Base-by-base conservation (phyloP, 53 echinoderm and acorn worm species). In the Luidia sarsii region DNA sequence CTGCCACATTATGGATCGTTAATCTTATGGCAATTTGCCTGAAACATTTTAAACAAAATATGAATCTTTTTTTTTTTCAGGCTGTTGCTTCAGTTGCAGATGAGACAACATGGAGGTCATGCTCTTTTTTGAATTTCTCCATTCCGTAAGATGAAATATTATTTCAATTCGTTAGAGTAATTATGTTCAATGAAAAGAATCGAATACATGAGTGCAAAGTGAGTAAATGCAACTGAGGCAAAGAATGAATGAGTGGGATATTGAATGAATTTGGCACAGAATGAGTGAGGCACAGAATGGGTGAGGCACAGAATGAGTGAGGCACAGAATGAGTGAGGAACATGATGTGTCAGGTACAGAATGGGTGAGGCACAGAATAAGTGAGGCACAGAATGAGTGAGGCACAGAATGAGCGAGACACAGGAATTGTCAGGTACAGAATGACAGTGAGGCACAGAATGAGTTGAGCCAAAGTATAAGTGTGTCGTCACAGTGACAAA, bases 41-140 rank as follows among this genome's bases (percentile, higher is more conserved):
- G n/a, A n/a, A n/a, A n/a, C n/a, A n/a, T n/a, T n/a, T n/a, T n/a
- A n/a, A n/a, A n/a, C n/a, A n/a, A n/a, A n/a, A n/a, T n/a, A n/a
- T n/a, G n/a, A n/a, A n/a, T n/a, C n/a, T n/a, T n/a, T n/a, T n/a
- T n/a, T n/a, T n/a, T n/a, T n/a, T 65, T 29, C 39, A 65, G 66
- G 10, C 21, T 22, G 20, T 29, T 22, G 21, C 66, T 7, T 38
- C 66, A 39, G 22, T 19, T 0, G 21, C 4, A 39, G 19, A 21
- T 3, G 8, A 9, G 27, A 23, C 29, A 37, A 39, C 66, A 22
- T 3, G 4, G 39, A 65, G 39, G 39, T 39, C 11, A 41, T 65
- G 66, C 66, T 38, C 66, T 11, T 65, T 24, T 18, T 65, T 16
- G 66, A 65, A 65, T 21, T 65, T 65, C 25, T 38, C 43, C 23